Base-by-base conservation (phyloP, 1,140 invertebrate species). In the Trialeurodes vaporariorum region DNA sequence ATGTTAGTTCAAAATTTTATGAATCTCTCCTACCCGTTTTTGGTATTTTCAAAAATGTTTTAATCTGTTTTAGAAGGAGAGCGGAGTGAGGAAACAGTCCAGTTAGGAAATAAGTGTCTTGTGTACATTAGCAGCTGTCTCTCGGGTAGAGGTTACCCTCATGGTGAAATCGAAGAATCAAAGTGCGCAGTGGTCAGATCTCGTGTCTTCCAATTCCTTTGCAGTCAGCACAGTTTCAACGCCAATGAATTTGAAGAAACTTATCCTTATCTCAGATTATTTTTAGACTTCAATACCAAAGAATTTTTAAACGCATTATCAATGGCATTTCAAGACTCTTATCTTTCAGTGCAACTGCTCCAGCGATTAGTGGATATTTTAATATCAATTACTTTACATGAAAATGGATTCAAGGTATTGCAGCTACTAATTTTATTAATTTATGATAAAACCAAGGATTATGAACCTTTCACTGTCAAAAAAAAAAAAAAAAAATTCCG, bases 101-200 rank as follows among this genome's bases (percentile, higher is more conserved):
- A 74, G 67, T 75, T 93, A 24, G 96, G 96, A 22, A 96, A 96
- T 73, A 93, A 94, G 72, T 80, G 98, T 66, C 78, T 99, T 64
- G 89, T 98, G 13, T 98, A 96, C 75, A 84, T 90, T 59, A 95
- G 93, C 66, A 96, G 94, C 74, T 98, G 95, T 76, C 81, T 99
- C 70, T 90, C 91, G 24, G 96, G 96, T 1, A 82, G 93, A 67
- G 89, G 89, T 1, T 98, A 95, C 81, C 95, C 92, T 1, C 85
- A 85, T 59, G 93, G 94, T 17, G 84, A 92, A 73, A 78, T 80
- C 11, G 85, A 91, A 71, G 80, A 85, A 67, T 81, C 85, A 26
- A 82, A 85, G 49, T 81, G 82, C 58, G 64, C 64, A 1, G 86
- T 83, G 71, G 88, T 92, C 0, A 87, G 94, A 70, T 83, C 89